Base-by-base conservation (phyloP, 2,888 invertebrate species). In the Meandrusa payeni region DNA sequence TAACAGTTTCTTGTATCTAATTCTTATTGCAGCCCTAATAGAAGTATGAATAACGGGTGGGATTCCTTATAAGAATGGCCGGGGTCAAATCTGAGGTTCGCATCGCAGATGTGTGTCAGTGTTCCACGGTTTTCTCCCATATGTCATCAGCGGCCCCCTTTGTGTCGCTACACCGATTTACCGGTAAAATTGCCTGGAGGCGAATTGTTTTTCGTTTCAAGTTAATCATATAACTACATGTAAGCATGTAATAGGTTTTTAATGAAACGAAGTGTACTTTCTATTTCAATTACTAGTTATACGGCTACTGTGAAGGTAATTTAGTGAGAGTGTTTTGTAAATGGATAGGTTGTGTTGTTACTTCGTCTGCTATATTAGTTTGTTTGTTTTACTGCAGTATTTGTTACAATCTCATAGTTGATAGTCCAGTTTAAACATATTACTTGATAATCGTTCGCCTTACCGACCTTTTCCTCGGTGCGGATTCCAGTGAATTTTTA, bases 101-200 rank as follows among this genome's bases (percentile, higher is more conserved):
- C 69, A 71, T 76, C 76, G 68, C 57, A 69, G 69, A 83, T 83
- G 68, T 76, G 78, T 83, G 83, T 76, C 78, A 82, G 78, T 79
- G 65, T 76, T 69, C 72, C 78, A 73, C 70, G 76, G n/a, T 67
- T 80, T 78, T 75, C 73, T 76, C 76, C 69, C 69, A 75, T 77
- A 77, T 76, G 78, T 77, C 77, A 17, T 36, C 42, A 24, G 24
- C 26, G 42, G 42, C 31, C 15, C n/a, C 24, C 37, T 43, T 70
- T 69, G 64, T 58, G 50, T 50, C 48, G 55, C 38, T 29, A 56
- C 49, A 55, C 45, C 47, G 57, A 58, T 53, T 64, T 64, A 63
- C 63, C 64, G 64, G 49, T 52, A 41, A 50, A 52, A 48, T 41
- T 54, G 58, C 54, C 57, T 52, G 40, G 49, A 55, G 61, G 59